A percentile compares a stretch with the other conserved stretches of the same genome.
These are phyloP conservation scores for Iguana delicatissima DNA, from an alignment of 2,797 vertebrate species.

Conservation along the genomic window DNA sequence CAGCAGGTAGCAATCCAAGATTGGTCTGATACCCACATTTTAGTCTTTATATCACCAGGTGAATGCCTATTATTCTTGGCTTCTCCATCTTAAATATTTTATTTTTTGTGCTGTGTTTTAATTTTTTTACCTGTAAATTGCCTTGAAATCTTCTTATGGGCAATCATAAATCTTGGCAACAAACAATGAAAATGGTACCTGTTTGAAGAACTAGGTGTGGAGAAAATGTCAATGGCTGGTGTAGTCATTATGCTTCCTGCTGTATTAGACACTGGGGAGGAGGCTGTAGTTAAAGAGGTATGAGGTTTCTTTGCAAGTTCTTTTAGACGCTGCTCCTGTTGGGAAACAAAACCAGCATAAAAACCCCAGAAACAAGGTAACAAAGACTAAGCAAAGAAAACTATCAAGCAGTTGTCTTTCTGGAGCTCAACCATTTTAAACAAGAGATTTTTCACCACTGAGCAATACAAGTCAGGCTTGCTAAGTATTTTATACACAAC, in stretches of 20 bases:
- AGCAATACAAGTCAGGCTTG: neutral
- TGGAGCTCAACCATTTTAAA: neutral
- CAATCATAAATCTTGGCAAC: neutral
- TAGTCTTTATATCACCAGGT: neutral
- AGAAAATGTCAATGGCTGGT: conserved; percentile 96
- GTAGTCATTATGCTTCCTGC: conserved; percentile 94
- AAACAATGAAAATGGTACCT: conserved; percentile 80
- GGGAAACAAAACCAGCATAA: conserved; percentile 62
- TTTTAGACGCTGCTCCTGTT: conserved; percentile 96
- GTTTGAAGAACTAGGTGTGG: conserved; percentile 96
- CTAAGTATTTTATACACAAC: neutral
- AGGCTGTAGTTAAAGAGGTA: conserved; percentile 93
- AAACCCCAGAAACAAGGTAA: conserved; percentile 58
- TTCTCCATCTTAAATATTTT: neutral
- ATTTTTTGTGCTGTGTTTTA: neutral
- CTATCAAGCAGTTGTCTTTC: neutral
- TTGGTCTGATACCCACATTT: neutral
- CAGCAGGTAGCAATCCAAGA: neutral
- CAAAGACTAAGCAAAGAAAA: neutral
- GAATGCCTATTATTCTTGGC: neutral
- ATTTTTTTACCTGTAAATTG: neutral
- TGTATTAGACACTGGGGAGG: conserved; percentile 94
- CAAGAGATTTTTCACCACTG: neutral
- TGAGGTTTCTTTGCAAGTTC: conserved; percentile 98
- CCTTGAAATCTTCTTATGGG: neutral